A percentile compares a stretch with the other conserved stretches of the same genome.
Conservation (phyloP, 2,113 vertebrate genomes). For the Chaenocephalus aceratus region DNA sequence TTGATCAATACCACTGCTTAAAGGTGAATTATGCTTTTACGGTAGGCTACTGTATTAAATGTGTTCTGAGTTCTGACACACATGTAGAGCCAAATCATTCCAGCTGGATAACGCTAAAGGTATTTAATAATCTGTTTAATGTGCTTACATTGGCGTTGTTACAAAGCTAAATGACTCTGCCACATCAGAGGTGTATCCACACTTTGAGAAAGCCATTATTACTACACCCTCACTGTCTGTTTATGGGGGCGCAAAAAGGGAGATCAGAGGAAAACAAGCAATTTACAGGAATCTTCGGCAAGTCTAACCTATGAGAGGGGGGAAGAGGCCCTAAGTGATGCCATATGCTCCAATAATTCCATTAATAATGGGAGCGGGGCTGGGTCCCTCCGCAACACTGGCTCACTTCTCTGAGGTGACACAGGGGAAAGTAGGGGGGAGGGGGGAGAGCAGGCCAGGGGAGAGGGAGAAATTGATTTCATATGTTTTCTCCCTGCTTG, state of each 20-base stretch:
- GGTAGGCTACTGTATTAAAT: background rate
- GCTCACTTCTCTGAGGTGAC: slow-evolving; percentile 81
- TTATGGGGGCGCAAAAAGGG: slow-evolving; percentile 40
- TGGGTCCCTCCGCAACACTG: slow-evolving; percentile 75
- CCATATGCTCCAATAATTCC: slow-evolving; percentile 84
- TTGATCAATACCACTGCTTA: background rate
- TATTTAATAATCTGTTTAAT: slow-evolving; percentile 35
- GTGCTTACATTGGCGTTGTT: slow-evolving; percentile 11
- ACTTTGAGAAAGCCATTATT: slow-evolving; percentile 9
- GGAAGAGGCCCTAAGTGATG: slow-evolving; percentile 79
- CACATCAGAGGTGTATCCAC: slow-evolving; percentile 24
- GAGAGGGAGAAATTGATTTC: slow-evolving; percentile 81
- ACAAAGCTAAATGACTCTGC: background rate
- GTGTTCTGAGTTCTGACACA: slow-evolving; percentile 16
- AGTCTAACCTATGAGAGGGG: slow-evolving; percentile 47
- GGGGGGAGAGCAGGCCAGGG: slow-evolving; percentile 40
- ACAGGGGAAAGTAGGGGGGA: slow-evolving; percentile 62
- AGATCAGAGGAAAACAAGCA: slow-evolving; percentile 69
- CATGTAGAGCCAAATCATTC: slow-evolving; percentile 11
- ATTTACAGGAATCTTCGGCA: slow-evolving; percentile 69
- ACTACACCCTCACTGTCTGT: slow-evolving; percentile 19
- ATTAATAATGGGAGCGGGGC: slow-evolving; percentile 79
- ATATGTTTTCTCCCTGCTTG: slow-evolving; percentile 77
- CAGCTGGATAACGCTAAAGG: background rate
- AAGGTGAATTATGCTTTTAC: background rate